Conservation (phyloP, 2,888 invertebrate species). For the Pristionchus fissidentatus region DNA sequence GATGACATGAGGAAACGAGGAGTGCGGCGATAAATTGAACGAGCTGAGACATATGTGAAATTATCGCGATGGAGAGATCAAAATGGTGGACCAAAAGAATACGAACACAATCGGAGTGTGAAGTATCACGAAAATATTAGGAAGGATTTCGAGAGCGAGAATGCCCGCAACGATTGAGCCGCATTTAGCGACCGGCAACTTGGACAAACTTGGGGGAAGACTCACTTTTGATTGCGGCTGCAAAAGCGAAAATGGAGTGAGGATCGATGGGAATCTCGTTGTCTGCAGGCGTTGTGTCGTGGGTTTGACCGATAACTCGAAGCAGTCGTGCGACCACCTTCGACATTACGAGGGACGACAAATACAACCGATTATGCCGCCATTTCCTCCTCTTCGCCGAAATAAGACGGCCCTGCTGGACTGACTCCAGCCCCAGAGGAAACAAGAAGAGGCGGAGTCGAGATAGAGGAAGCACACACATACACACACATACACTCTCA, state of each 20-base stretch:
- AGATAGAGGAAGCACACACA: too few relatives aligned
- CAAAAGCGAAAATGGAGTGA: constrained; percentile 61
- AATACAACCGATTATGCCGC: neutral
- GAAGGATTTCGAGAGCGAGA: too few relatives aligned
- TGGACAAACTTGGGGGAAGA: neutral
- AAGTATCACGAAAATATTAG: too few relatives aligned
- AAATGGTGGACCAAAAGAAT: neutral
- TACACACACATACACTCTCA: too few relatives aligned
- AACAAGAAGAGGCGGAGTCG: constrained; percentile 27
- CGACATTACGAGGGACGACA: constrained; percentile 52
- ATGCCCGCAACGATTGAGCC: too few relatives aligned
- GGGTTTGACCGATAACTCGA: constrained; percentile 58
- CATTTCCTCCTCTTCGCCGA: neutral
- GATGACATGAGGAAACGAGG: neutral
- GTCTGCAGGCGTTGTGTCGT: constrained; percentile 53
- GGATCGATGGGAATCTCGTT: constrained; percentile 59
- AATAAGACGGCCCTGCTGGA: neutral
- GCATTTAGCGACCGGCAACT: too few relatives aligned
- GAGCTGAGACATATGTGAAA: neutral
- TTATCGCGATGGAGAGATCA: too few relatives aligned
- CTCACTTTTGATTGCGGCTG: constrained; percentile 30
- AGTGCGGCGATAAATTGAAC: neutral
- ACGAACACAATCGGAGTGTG: too few relatives aligned
- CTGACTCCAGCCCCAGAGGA: neutral
- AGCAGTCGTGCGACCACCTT: constrained; percentile 64